These are phyloP conservation scores for Eupristina koningsbergeri DNA, from an alignment of 1,140 invertebrate genomes.

Conservation along the genomic window DNA sequence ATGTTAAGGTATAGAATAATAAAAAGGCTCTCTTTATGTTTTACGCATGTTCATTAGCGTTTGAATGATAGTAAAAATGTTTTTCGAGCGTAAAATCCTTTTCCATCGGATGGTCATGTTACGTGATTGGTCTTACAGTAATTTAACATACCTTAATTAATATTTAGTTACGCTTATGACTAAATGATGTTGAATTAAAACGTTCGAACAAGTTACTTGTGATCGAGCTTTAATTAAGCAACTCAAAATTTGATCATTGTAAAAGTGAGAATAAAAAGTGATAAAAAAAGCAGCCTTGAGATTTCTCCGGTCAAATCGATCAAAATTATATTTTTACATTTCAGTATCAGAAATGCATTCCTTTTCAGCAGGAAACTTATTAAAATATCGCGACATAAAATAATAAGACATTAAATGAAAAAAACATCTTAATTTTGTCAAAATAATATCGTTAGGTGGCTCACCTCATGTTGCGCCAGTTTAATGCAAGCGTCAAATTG, in stretches of 20 bases:
- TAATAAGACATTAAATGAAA: not conserved
- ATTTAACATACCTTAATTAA: constrained; percentile 22
- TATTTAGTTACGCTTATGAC: constrained; percentile 4
- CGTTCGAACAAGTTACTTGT: not conserved
- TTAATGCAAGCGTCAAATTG: not conserved
- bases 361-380: not conserved
- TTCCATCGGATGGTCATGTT: not conserved
- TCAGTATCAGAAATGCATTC: not conserved
- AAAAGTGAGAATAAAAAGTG: not conserved
- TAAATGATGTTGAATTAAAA: not conserved
- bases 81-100: constrained; percentile 1
- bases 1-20: not conserved
- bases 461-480: not conserved
- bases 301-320: not conserved
- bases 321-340: not conserved
- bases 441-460: not conserved
- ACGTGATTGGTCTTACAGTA: not conserved
- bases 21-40: constrained; percentile 26
- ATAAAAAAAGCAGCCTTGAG: not conserved
- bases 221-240: not conserved
- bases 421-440: not conserved
- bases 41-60: constrained; percentile 6
- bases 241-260: not conserved
- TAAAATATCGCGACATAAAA: not conserved
- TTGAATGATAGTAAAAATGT: constrained; percentile 11